Percentiles rank a stretch among this genome's conserved stretches.
phyloP scores from a whole-genome alignment of 1,140 invertebrate genomes.

The Helicoverpa zea region DNA sequence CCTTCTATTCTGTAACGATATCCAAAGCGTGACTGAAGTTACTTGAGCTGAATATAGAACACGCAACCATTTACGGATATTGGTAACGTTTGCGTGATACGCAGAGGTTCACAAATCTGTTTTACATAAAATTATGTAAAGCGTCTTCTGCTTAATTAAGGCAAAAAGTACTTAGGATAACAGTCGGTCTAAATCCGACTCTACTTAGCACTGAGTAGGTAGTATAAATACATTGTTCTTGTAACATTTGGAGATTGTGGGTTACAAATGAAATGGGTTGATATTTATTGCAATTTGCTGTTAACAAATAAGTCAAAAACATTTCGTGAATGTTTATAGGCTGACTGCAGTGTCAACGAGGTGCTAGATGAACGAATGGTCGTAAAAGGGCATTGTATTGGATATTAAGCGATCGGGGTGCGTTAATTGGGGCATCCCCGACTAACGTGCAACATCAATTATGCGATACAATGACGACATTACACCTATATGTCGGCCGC shows the following conservation, averaged over 20 bases:
- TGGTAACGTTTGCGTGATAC: conserved; percentile 1
- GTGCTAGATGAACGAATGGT: conserved; percentile 66
- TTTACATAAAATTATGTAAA: too few relatives aligned
- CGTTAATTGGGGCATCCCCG: conserved; percentile 59
- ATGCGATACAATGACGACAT: conserved; percentile 10
- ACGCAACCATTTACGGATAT: conserved; percentile 10
- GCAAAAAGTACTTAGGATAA: neutral
- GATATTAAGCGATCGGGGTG: conserved; percentile 63
- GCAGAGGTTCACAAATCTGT: neutral
- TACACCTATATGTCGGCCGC: conserved; percentile 30
- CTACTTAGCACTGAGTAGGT: too few relatives aligned
- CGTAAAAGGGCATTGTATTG: conserved; percentile 66
- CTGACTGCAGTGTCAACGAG: conserved; percentile 63
- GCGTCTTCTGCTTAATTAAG: too few relatives aligned
- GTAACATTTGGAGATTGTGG: too few relatives aligned
- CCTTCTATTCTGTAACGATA: neutral
- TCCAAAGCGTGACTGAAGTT: neutral
- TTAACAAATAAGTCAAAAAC: conserved; percentile 3
- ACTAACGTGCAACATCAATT: conserved; percentile 48
- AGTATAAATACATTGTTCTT: too few relatives aligned
- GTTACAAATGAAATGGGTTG: too few relatives aligned
- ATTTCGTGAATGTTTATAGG: conserved; percentile 10
- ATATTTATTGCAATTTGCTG: neutral
- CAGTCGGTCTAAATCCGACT: too few relatives aligned
- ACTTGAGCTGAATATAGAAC: neutral